phyloP scores from a whole-genome alignment of 2,888 invertebrate species.

The Tholera decimalis region DNA sequence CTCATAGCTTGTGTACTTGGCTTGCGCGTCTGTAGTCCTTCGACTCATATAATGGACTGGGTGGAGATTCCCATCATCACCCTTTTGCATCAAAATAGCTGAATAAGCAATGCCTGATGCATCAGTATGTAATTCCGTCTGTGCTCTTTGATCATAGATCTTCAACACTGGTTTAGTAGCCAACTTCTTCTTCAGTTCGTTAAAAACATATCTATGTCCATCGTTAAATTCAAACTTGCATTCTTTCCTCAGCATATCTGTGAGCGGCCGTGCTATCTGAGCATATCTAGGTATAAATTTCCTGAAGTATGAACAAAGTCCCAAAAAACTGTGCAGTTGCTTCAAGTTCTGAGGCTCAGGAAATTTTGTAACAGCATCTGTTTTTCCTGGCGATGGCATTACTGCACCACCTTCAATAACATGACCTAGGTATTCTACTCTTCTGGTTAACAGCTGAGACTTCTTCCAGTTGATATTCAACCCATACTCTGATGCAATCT shows the following conservation, averaged over 20 bases:
- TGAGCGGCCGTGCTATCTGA: constrained; percentile 2
- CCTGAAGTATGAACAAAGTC: constrained; percentile 4
- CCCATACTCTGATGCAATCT: not conserved
- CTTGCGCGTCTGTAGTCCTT: too few species aligned
- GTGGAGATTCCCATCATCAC: too few species aligned
- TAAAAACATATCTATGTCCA: not conserved
- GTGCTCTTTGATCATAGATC: constrained; percentile 3
- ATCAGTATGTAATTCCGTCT: too few species aligned
- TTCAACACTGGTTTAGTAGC: constrained; percentile 7
- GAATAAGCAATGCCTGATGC: too few species aligned
- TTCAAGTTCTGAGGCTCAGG: not conserved
- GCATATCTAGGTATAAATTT: constrained; percentile 9
- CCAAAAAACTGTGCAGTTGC: constrained; percentile 11
- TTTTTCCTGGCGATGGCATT: not conserved
- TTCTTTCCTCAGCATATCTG: constrained; percentile 4
- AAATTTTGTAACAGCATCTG: constrained; percentile 3
- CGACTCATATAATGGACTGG: too few species aligned
- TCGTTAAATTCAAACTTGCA: not conserved
- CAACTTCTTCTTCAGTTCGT: constrained; percentile 4
- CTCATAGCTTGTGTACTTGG: too few species aligned
- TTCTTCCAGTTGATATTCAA: constrained; percentile 2
- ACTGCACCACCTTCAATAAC: constrained; percentile 1
- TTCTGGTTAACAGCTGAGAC: not conserved
- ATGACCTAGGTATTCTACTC: not conserved
- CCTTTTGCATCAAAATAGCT: too few species aligned